Conservation (phyloP, 2,888 invertebrate genomes). For the Nysson spinosus region DNA sequence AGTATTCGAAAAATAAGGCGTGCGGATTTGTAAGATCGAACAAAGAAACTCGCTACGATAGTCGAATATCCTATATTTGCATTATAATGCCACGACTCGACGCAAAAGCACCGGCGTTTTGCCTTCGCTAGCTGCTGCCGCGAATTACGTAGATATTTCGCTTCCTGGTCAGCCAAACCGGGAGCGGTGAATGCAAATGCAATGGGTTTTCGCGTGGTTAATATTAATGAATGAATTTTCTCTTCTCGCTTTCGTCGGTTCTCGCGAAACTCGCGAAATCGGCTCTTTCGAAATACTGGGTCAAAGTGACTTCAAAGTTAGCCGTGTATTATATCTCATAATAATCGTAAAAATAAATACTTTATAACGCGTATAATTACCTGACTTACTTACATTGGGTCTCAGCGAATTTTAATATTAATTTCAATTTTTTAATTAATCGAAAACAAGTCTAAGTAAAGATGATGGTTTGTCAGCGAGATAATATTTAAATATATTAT, state of each 20-base stretch:
- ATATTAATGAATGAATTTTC: conserved; percentile 55
- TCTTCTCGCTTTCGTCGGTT: conserved; percentile 37
- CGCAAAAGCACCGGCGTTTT: conserved; percentile 36
- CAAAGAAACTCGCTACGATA: conserved; percentile 55
- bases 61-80: conserved; percentile 62
- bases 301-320: background rate
- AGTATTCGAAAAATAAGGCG: conserved; percentile 21
- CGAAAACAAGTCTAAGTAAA: too few species aligned
- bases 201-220: conserved; percentile 43
- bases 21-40: conserved; percentile 46
- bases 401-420: too few species aligned
- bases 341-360: too few species aligned
- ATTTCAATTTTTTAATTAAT: too few species aligned
- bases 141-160: conserved; percentile 53
- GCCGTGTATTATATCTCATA: background rate
- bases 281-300: conserved; percentile 18
- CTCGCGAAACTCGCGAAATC: conserved; percentile 24
- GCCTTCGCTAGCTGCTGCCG: conserved; percentile 36
- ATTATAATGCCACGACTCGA: conserved; percentile 32
- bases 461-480: too few species aligned
- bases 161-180: conserved; percentile 51
- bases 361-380: too few species aligned
- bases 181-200: conserved; percentile 51
- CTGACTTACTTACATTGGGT: too few species aligned
- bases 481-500: too few species aligned